Evolutionary conservation across 2,113 vertebrate genomes (phyloP).

Genomic region (Orthochromis indermauri): DNA sequence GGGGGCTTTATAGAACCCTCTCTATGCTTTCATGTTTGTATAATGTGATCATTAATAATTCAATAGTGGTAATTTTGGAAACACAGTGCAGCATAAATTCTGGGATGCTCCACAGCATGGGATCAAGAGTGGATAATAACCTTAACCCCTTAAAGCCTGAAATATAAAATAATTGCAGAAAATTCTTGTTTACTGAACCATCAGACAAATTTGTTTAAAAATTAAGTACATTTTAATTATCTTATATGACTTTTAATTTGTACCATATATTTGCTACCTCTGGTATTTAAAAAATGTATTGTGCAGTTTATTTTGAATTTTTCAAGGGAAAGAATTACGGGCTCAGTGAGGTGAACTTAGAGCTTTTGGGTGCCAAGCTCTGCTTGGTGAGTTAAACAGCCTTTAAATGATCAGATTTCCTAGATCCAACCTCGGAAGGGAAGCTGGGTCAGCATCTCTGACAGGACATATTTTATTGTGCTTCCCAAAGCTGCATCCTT

Average conservation of each 20-base stretch:
- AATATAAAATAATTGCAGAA: not conserved
- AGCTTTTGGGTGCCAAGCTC: not conserved
- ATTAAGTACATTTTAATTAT: not conserved
- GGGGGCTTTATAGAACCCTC: not conserved
- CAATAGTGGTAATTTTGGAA: not conserved
- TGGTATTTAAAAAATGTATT: not conserved
- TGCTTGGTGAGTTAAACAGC: not conserved
- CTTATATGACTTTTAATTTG: not conserved
- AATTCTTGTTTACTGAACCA: not conserved
- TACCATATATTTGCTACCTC: not conserved
- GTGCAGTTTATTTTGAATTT: not conserved
- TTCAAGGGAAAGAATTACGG: not conserved
- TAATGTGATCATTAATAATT: not conserved
- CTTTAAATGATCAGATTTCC: not conserved
- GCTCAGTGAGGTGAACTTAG: not conserved
- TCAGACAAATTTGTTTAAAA: not conserved
- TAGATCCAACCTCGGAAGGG: not conserved
- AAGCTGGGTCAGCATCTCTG: not conserved
- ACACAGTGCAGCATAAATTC: not conserved
- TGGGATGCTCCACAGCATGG: not conserved
- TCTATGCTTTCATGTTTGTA: not conserved
- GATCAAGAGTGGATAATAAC: not conserved
- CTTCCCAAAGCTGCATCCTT: not conserved
- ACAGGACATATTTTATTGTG: not conserved
- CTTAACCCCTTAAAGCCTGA: not conserved